Conservation (phyloP, 2,113 vertebrate species). For the Aix galericulata region DNA sequence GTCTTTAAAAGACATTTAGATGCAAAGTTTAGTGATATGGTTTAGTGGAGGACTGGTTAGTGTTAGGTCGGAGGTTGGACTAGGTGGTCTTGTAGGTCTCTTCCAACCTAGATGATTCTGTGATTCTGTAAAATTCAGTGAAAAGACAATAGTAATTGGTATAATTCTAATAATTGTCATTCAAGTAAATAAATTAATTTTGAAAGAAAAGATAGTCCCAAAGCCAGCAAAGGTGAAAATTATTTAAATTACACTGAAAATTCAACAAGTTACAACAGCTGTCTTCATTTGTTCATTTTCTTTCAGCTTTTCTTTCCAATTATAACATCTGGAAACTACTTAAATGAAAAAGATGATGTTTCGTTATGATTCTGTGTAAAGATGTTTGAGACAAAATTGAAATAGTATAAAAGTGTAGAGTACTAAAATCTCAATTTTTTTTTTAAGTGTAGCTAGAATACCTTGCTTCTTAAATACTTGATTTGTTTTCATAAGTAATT, state of each 20-base stretch:
- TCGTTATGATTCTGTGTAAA: not conserved
- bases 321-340: not conserved
- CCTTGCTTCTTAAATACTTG: not conserved
- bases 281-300: not conserved
- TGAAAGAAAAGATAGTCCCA: not conserved
- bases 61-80: too few relatives aligned
- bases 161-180: not conserved
- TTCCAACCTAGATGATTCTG: too few relatives aligned
- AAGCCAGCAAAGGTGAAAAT: not conserved
- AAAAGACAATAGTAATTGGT: not conserved
- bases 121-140: not conserved
- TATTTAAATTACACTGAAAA: not conserved
- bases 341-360: not conserved
- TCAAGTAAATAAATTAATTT: not conserved
- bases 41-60: too few relatives aligned
- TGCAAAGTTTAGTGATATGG: too few relatives aligned
- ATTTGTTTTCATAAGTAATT: not conserved
- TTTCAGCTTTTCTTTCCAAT: not conserved
- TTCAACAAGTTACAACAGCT: not conserved
- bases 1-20: too few relatives aligned
- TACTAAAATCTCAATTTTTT: not conserved
- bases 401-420: accelerated
- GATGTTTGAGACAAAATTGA: not conserved
- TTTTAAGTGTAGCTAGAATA: not conserved
- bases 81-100: too few relatives aligned